A percentile compares a stretch with the other conserved stretches of the same genome.
These are phyloP conservation scores for Oxyura jamaicensis DNA, from an alignment of 2,113 vertebrate genomes.

Conservation along the genomic window DNA sequence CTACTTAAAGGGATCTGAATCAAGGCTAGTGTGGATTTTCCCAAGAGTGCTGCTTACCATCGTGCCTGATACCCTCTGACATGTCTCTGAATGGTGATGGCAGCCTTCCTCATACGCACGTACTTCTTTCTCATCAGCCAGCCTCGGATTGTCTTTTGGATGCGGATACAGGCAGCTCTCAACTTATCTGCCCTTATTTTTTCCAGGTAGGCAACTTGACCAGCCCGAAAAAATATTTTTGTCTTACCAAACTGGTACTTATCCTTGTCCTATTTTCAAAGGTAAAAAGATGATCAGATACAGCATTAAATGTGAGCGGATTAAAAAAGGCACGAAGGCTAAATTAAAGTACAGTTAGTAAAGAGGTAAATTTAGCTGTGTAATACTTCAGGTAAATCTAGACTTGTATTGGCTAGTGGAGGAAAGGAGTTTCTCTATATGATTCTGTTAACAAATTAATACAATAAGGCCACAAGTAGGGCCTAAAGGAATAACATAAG, in stretches of 20 bases:
- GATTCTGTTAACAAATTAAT: background rate
- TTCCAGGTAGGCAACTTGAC: constrained; percentile 97
- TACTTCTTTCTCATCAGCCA: constrained; percentile 96
- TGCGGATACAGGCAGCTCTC: constrained; percentile 93
- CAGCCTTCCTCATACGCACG: constrained; percentile 87
- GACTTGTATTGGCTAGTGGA: constrained; percentile 37
- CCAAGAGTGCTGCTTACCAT: constrained; percentile 81
- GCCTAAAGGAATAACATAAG: constrained; percentile 8
- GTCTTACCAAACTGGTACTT: constrained; percentile 99
- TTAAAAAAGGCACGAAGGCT: background rate
- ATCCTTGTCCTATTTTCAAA: constrained; percentile 90
- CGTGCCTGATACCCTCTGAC: constrained; percentile 94
- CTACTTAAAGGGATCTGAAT: background rate
- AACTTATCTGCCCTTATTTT: constrained; percentile 96
- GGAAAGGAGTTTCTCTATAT: background rate
- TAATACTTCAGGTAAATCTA: constrained; percentile 39
- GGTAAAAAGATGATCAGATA: constrained; percentile 67
- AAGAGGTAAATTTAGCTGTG: constrained; percentile 38
- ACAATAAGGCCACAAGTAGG: background rate
- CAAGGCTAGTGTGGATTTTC: background rate
- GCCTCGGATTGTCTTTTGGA: constrained; percentile 97
- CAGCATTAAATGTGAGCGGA: constrained; percentile 1
- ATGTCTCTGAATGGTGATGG: constrained; percentile 91
- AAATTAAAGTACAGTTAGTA: constrained; percentile 53
- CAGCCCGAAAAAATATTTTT: constrained; percentile 99